Evolutionary conservation across 2,113 vertebrate genomes (phyloP), one percentile per base, ranked within the genome.

Genomic region (Poecilia latipinna): DNA sequence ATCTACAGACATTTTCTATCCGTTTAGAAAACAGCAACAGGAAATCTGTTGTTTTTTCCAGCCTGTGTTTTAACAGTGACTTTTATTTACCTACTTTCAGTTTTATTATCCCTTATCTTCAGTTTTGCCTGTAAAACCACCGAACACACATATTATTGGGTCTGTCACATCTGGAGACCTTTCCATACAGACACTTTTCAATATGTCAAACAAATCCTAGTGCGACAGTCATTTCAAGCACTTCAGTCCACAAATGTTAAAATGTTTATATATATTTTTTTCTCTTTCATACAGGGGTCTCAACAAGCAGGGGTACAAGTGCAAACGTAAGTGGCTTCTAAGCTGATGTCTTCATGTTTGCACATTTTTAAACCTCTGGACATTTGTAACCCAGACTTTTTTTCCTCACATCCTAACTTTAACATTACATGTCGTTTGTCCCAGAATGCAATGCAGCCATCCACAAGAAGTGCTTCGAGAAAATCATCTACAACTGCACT

Each of bases 391-490:
- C 61, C 32, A 19, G 29, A 28, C 44, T 19, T 33, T n/a, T 37
- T 1, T 68, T 32, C 7, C 29, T 62, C 3, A 33, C n/a, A 61
- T 61, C 17, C 26, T 37, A 37, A 28, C 35, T 1, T 65, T 61
- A 19, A 76, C 24, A 10, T 11, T 31, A 19, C 42, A 29, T 88
- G 39, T 84, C 31, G 8, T 86, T 70, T 85, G 77, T 42, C 89
- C 87, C 94, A 99, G 98, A 99, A 95, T 99, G 98, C 93, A 99
- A 99, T 28, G 98, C 97, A 42, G 98, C 97, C 82, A 99, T 99
- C 90, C 98, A 99, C 90, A 99, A 98, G 94, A 98, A 96, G 93
- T 99, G 98, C 89, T 97, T 97, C 7, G 97, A 98, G 82, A 97
- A 94, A 93, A 97, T 98, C 90, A 98, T 99, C 64, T 97, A 96